phyloP scores from a whole-genome alignment of 2,888 invertebrate species.

The Rhagonycha fulva region DNA sequence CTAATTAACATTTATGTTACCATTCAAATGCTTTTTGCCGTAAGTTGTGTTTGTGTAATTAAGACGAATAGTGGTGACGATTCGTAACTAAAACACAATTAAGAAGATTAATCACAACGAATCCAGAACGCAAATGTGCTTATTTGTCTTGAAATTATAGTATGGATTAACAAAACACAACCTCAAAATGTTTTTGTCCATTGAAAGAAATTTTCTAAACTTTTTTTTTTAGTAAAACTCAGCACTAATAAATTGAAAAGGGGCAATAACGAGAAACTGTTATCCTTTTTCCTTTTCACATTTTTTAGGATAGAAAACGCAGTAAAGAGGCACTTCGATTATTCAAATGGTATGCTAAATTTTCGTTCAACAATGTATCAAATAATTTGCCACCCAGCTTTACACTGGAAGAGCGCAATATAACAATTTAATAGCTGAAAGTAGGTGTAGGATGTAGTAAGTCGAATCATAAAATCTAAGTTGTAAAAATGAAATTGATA shows the following conservation, averaged over 20 bases:
- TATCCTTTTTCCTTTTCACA: background rate
- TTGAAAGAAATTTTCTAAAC: background rate
- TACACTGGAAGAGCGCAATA: no score
- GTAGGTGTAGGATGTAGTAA: no score
- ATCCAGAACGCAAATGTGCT: constrained; percentile 33
- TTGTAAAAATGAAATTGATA: no score
- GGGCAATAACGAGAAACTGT: background rate
- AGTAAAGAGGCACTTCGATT: background rate
- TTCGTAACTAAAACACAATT: constrained; percentile 47
- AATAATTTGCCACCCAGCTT: no score
- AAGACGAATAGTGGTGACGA: constrained; percentile 48
- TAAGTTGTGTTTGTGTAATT: constrained; percentile 40
- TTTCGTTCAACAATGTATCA: no score
- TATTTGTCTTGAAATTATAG: constrained; percentile 42
- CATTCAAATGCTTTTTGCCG: constrained; percentile 3
- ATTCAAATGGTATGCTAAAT: no score
- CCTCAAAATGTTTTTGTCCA: constrained; percentile 29
- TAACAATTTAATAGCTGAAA: no score
- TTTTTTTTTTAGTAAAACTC: background rate
- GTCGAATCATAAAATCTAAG: no score
- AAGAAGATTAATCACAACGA: constrained; percentile 47
- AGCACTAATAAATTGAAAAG: background rate
- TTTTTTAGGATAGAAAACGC: background rate
- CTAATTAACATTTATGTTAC: constrained; percentile 12
- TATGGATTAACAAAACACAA: constrained; percentile 36